Conservation (phyloP, 2,113 vertebrate species). For the Nothobranchius kuhntae region DNA sequence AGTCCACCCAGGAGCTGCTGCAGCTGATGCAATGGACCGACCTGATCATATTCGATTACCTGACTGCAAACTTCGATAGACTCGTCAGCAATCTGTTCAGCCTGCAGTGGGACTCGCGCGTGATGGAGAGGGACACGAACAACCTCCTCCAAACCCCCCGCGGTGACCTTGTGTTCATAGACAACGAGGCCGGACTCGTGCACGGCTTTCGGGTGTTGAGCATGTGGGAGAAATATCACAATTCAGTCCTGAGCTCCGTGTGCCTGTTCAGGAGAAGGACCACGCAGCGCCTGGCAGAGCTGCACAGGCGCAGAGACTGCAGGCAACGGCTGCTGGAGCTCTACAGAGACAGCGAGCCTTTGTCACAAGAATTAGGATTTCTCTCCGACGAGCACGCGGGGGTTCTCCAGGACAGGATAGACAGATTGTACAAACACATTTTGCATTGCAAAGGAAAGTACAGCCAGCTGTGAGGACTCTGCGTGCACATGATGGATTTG, state of each 20-base stretch:
- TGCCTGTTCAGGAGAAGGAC: conserved; percentile 89
- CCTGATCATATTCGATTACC: conserved; percentile 89
- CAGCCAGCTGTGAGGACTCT: conserved; percentile 53
- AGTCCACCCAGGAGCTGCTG: conserved; percentile 79
- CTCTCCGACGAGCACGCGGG: conserved; percentile 88
- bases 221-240: conserved; percentile 93
- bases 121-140: conserved; percentile 91
- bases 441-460: conserved; percentile 84
- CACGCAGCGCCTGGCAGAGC: conserved; percentile 81
- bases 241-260: conserved; percentile 83
- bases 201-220: conserved; percentile 90
- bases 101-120: conserved; percentile 92
- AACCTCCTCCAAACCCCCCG: conserved; percentile 86
- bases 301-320: conserved; percentile 83
- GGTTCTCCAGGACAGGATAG: conserved; percentile 87
- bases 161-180: conserved; percentile 89
- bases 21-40: conserved; percentile 92
- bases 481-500: conserved; percentile 21
- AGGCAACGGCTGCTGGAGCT: conserved; percentile 81
- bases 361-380: conserved; percentile 84
- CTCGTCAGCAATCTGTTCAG: conserved; percentile 94
- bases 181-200: conserved; percentile 93
- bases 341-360: conserved; percentile 85
- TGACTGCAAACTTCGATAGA: conserved; percentile 94
- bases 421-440: conserved; percentile 86